Conservation (phyloP, 2,113 vertebrate species). For the Sminthopsis crassicaudata region DNA sequence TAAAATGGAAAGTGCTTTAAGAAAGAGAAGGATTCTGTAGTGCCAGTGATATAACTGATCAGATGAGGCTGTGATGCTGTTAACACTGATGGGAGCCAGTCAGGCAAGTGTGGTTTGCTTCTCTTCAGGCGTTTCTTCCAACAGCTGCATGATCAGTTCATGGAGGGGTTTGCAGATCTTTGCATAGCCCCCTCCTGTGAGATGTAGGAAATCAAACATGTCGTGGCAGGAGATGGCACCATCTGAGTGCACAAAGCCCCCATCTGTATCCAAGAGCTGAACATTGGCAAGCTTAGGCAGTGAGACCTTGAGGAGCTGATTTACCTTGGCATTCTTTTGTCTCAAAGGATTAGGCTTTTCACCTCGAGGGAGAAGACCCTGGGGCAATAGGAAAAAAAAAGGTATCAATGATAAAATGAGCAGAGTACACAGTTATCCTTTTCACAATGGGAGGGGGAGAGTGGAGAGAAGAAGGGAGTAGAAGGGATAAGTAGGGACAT, state of each 20-base stretch:
- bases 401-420: neutral
- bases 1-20: slow-evolving; percentile 88
- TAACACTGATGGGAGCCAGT: slow-evolving; percentile 74
- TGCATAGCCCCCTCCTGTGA: slow-evolving; percentile 92
- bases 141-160: slow-evolving; percentile 97
- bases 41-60: slow-evolving; percentile 86
- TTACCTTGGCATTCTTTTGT: slow-evolving; percentile 94
- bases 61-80: slow-evolving; percentile 80
- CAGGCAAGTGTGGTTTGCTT: slow-evolving; percentile 94
- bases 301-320: slow-evolving; percentile 89
- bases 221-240: slow-evolving; percentile 94
- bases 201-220: slow-evolving; percentile 99
- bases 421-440: neutral
- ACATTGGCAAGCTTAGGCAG: slow-evolving; percentile 90
- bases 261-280: slow-evolving; percentile 92
- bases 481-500: no score
- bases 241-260: slow-evolving; percentile 94
- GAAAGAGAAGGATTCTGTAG: slow-evolving; percentile 87
- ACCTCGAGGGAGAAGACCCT: slow-evolving; percentile 96
- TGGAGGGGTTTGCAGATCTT: slow-evolving; percentile 93
- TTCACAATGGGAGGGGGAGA: neutral
- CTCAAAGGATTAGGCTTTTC: slow-evolving; percentile 95
- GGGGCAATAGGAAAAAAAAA: slow-evolving; percentile 44
- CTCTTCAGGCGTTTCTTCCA: slow-evolving; percentile 97
- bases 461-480: no score